Base-by-base conservation (phyloP, 2,113 vertebrate genomes). In the Phasianus colchicus region DNA sequence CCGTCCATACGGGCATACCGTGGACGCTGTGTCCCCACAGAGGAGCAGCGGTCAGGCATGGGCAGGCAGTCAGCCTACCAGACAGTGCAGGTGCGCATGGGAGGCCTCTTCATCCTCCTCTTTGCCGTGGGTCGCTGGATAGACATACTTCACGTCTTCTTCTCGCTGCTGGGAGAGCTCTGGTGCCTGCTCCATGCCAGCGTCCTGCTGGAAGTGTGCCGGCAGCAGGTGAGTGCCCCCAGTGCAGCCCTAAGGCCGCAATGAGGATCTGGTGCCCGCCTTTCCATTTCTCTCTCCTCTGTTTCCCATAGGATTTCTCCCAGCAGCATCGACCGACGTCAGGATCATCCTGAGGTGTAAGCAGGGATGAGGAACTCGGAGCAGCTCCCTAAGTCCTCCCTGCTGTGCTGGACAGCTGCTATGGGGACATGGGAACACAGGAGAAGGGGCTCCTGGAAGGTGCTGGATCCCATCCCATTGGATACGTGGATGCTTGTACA, bases 101-200 rank as follows among this genome's bases (percentile, higher is more conserved):
- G 98, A 0, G 98, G 98, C n/a, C 98, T 99, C 86, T 97, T 98
- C 72, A 97, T 99, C 90, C 98, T 99, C 95, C 98, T 99, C 96
- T 98, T 99, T 95, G 98, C 98, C 0, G 98, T 99, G 25, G 99
- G 99, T 60, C 98, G 96, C 11, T 99, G 99, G 99, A 89, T 83
- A 1, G 99, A 99, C 77, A 96, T 99, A 86, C 70, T 99, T 48
- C 98, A 99, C 54, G 43, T 99, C 80, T 12, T 99, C 4, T 1
- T 99, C 72, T 99, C 98, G 4, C 97, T 99, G 78, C 69, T 98
- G 72, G 99, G 98, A 8, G 99, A 99, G 97, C 83, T 98, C 43
- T 98, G 98, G 96, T 99, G 99, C 89, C 97, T 99, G 54, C 57
- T 97, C 8, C 93, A 86, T 3, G 93, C 97, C 2, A 93, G 96